A percentile compares a stretch with the other conserved stretches of the same genome.
Evolutionary conservation across 2,888 invertebrate genomes (phyloP).

Genomic region (Mechanitis messenoides): DNA sequence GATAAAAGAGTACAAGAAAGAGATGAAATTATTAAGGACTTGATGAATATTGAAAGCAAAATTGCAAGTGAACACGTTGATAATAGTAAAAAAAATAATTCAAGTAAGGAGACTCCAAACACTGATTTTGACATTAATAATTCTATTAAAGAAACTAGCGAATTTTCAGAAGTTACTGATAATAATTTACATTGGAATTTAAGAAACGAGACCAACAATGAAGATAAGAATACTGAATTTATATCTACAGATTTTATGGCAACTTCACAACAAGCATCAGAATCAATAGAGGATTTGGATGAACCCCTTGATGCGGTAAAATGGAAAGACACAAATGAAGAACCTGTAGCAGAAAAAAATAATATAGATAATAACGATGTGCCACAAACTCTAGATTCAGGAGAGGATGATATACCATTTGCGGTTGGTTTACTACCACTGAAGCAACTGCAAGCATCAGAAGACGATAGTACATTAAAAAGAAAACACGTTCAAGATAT

Average conservation of each 20-base stretch:
- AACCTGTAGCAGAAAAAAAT: constrained; percentile 38
- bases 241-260: constrained; percentile 9
- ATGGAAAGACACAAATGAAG: constrained; percentile 42
- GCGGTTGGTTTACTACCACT: constrained; percentile 67
- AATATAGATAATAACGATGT: constrained; percentile 33
- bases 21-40: constrained; percentile 66
- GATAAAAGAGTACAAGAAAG: constrained; percentile 53
- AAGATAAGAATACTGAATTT: constrained; percentile 28
- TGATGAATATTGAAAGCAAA: constrained; percentile 66
- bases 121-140: constrained; percentile 28
- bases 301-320: constrained; percentile 39
- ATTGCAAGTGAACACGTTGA: constrained; percentile 45
- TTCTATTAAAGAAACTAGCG: constrained; percentile 15
- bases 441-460: constrained; percentile 48
- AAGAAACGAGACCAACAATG: constrained; percentile 15
- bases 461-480: constrained; percentile 49
- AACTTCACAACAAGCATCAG: constrained; percentile 35
- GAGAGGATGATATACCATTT: constrained; percentile 58
- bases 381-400: constrained; percentile 29
- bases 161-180: constrained; percentile 18
- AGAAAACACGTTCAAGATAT: constrained; percentile 46
- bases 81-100: constrained; percentile 33
- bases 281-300: constrained; percentile 49
- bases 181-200: constrained; percentile 33
- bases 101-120: constrained; percentile 26